Conservation (phyloP, 2,113 vertebrate species). For the Poeciliopsis occidentalis region DNA sequence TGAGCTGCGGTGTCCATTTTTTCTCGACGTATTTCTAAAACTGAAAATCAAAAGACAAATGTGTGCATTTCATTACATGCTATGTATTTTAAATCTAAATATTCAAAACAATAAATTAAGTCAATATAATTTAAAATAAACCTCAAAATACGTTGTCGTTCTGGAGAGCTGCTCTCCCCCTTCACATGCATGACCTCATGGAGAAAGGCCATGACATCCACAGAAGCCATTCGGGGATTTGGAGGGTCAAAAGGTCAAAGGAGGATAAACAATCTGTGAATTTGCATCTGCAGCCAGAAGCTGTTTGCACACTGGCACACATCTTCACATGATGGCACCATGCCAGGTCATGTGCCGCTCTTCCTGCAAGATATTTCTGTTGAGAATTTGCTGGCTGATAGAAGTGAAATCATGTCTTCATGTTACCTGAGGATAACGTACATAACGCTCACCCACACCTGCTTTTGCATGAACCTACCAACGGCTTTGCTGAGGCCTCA, state of each 20-base stretch:
- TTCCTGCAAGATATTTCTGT: slow-evolving; percentile 2
- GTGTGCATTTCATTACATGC: background rate
- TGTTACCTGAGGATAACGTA: background rate
- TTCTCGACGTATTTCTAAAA: background rate
- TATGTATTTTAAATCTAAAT: background rate
- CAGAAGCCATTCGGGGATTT: slow-evolving; percentile 30
- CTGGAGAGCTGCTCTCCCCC: background rate
- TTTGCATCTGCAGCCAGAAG: slow-evolving; percentile 28
- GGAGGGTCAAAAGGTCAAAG: slow-evolving; percentile 50
- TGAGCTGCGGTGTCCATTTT: background rate
- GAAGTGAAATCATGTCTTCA: slow-evolving; percentile 3
- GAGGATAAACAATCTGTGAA: slow-evolving; percentile 61
- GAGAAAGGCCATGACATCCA: background rate
- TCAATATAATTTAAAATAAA: background rate
- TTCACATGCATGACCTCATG: background rate
- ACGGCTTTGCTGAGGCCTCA: slow-evolving; percentile 33
- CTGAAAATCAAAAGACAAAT: background rate
- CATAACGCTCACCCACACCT: background rate
- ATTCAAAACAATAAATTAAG: background rate
- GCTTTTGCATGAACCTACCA: slow-evolving; percentile 12
- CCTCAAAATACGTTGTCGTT: background rate
- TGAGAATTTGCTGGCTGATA: slow-evolving; percentile 13
- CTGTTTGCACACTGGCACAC: background rate
- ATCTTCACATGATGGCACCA: background rate
- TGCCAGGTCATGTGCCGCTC: background rate